Conservation (phyloP, 2,888 invertebrate species). For the Chymomyza amoena region DNA sequence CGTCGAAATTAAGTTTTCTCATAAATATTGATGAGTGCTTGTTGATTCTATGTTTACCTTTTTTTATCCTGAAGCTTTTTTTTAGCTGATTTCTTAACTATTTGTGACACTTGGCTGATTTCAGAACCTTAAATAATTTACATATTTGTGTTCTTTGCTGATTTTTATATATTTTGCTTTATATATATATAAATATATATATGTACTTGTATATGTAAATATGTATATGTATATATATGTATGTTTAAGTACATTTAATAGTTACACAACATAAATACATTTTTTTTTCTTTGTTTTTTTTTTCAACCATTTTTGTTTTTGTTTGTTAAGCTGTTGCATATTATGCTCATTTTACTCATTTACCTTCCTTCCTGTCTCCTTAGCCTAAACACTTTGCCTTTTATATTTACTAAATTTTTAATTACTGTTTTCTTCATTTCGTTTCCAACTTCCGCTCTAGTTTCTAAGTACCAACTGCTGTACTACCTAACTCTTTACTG, state of each 20-base stretch:
- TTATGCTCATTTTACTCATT: constrained; percentile 39
- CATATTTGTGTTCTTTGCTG: background rate
- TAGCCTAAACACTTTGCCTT: constrained; percentile 29
- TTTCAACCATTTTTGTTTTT: constrained; percentile 34
- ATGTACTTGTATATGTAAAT: constrained; percentile 50
- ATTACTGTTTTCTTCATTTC: constrained; percentile 38
- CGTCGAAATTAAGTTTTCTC: no score
- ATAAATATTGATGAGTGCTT: no score
- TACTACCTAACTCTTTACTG: constrained; percentile 74
- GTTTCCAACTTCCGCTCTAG: constrained; percentile 53
- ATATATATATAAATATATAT: constrained; percentile 30
- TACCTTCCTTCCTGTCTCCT: constrained; percentile 35
- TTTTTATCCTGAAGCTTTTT: no score
- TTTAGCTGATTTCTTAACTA: no score
- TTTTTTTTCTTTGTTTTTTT: constrained; percentile 39
- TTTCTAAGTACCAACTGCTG: constrained; percentile 60
- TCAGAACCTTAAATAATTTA: no score
- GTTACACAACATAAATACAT: constrained; percentile 74
- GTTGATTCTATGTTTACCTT: no score
- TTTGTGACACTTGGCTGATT: no score
- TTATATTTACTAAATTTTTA: constrained; percentile 33
- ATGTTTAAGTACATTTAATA: constrained; percentile 62
- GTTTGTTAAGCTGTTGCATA: constrained; percentile 26
- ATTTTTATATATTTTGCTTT: background rate
- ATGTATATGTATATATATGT: constrained; percentile 51